Conservation (phyloP, 2,888 invertebrate genomes). For the Tromatobia lineatoria region DNA sequence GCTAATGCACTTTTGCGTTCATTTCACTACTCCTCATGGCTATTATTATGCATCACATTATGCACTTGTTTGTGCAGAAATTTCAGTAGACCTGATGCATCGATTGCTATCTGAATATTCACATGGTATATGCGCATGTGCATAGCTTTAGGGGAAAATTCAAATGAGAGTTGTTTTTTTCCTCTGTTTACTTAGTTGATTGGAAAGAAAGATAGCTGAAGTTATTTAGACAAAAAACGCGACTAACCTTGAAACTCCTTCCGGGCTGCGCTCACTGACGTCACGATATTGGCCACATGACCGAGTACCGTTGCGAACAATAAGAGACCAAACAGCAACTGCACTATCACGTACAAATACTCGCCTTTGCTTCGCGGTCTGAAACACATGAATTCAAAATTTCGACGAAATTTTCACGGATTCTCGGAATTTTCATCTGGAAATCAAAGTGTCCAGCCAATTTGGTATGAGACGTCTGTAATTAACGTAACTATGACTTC, state of each 20-base stretch:
- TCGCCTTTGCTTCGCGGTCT: constrained; percentile 97
- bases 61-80: constrained; percentile 10
- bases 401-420: constrained; percentile 7
- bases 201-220: neutral
- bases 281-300: constrained; percentile 99
- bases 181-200: neutral
- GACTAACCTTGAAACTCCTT: constrained; percentile 99
- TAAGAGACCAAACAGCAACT: constrained; percentile 97
- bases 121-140: neutral
- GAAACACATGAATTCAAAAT: constrained; percentile 66
- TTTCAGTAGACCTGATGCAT: constrained; percentile 10
- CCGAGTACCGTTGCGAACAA: constrained; percentile 98
- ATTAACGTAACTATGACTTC: too few relatives aligned
- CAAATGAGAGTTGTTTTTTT: constrained; percentile 6
- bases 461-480: neutral
- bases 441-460: neutral
- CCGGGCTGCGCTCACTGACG: constrained; percentile 97
- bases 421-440: constrained; percentile 6
- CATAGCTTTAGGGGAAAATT: neutral
- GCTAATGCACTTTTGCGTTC: too few relatives aligned
- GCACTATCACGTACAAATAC: constrained; percentile 97
- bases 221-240: neutral
- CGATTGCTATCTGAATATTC: constrained; percentile 17
- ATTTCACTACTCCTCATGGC: neutral
- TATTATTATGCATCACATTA: constrained; percentile 7